Evolutionary conservation across 2,113 vertebrate genomes (phyloP).

Genomic region (Microtus ochrogaster): DNA sequence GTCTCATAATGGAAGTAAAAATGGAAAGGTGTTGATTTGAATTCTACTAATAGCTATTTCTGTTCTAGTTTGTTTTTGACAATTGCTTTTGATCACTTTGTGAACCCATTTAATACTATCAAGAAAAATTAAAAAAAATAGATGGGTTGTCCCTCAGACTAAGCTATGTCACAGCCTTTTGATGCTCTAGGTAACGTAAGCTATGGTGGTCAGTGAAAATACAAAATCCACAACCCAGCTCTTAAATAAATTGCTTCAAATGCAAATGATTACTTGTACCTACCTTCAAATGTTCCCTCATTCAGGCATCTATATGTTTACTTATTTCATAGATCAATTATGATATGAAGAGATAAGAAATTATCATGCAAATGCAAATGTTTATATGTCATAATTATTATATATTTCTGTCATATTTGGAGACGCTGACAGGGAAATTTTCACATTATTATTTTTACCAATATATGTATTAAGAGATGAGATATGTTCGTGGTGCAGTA

Average conservation of each 20-base stretch:
- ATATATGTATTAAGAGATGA: background rate
- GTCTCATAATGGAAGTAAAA: background rate
- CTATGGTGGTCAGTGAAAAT: background rate
- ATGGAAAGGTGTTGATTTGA: slow-evolving; percentile 8
- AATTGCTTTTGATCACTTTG: background rate
- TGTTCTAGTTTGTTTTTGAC: background rate
- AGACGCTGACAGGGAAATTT: background rate
- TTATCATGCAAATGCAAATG: background rate
- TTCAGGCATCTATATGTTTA: background rate
- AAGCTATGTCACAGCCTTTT: background rate
- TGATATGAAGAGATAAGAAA: background rate
- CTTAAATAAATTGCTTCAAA: background rate
- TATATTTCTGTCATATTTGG: background rate
- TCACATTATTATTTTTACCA: background rate
- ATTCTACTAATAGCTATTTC: background rate
- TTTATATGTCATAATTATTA: background rate
- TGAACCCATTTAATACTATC: background rate
- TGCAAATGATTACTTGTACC: background rate
- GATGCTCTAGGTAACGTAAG: background rate
- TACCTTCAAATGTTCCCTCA: background rate
- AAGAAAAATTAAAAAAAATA: slow-evolving; percentile 6
- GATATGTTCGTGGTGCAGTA: background rate
- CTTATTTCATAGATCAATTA: background rate
- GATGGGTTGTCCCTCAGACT: background rate
- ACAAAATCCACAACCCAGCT: background rate